Base-by-base conservation (phyloP, 2,797 vertebrate species). In the Mycteria americana region DNA sequence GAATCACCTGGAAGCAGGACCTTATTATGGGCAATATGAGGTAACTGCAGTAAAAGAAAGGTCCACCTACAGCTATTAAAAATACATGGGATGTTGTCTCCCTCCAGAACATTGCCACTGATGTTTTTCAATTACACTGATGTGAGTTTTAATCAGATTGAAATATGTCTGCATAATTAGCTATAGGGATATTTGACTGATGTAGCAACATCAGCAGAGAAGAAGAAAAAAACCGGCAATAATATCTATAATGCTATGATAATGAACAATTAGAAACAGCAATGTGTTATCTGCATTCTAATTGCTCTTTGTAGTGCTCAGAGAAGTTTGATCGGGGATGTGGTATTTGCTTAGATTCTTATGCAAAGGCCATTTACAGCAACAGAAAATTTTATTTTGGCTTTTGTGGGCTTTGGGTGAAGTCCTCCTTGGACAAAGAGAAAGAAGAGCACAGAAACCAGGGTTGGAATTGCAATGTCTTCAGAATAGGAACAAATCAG, bases 81-180 rank as follows among this genome's bases (percentile, higher is more conserved):
- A 91, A 83, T 59, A 91, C 64, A 80, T 48, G 33, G 33, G 64
- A 74, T 1, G 3, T 85, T 87, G 31, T 85, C 53, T 95, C 74
- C 51, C 68, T 94, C 35, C 54, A 78, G 64, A 95, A 80, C 41
- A 65, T 31, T 77, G 56, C 48, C 63, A 65, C 70, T 78, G 80
- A 91, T 85, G 60, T 60, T 97, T 96, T 95, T 80, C 48, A 95
- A 94, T 95, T 95, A 95, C 57, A 68, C 17, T 72, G 64, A 85
- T 75, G 30, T 88, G 78, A 92, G 50, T 83, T 94, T 95, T 94
- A 95, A 93, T 92, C 93, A 91, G 81, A 92, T 74, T 93, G 88
- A 95, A 94, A 95, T 89, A 91, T 85, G 86, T 89, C 81, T 91
- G 48, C 64, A 51, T 95, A 95, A 97, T 95, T 94, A 95, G 60